Percentiles rank a stretch among this genome's conserved stretches.
Conservation (phyloP, 1,140 invertebrate genomes). For the Colletes latitarsis region DNA sequence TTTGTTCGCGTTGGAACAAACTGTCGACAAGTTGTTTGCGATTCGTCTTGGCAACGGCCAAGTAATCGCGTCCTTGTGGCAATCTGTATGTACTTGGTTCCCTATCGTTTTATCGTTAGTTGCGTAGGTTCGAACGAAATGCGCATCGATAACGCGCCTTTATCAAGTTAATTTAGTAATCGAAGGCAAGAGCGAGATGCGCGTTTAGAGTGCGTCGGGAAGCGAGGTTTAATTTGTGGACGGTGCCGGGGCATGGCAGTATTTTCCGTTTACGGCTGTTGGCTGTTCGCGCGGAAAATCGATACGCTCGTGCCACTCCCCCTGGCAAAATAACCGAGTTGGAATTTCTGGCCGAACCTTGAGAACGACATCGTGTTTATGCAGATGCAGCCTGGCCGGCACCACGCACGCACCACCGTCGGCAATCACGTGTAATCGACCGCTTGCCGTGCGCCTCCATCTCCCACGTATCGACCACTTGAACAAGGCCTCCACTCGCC, state of each 20-base stretch:
- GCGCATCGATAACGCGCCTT: too few species aligned
- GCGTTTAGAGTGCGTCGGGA: background rate
- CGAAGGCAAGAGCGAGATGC: too few species aligned
- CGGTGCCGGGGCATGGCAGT: background rate
- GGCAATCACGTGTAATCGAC: constrained; percentile 44
- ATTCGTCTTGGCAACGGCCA: too few species aligned
- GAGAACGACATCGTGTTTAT: constrained; percentile 52
- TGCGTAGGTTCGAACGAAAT: too few species aligned
- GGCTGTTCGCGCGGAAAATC: constrained; percentile 49
- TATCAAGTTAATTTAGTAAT: too few species aligned
- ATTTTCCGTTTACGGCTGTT: constrained; percentile 50
- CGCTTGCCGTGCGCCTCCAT: background rate
- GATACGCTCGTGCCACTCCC: constrained; percentile 62
- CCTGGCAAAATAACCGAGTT: constrained; percentile 57
- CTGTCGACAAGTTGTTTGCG: too few species aligned
- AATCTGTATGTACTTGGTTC: too few species aligned
- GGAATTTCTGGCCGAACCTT: constrained; percentile 46
- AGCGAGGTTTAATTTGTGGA: constrained; percentile 34
- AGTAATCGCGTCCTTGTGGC: too few species aligned
- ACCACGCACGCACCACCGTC: background rate
- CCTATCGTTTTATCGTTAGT: too few species aligned
- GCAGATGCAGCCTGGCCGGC: constrained; percentile 37
- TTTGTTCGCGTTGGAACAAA: too few species aligned
- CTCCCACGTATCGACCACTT: too few species aligned
- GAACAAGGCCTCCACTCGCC: too few species aligned